Evolutionary conservation across 2,113 vertebrate genomes (phyloP).

Genomic region (Scophthalmus maximus): DNA sequence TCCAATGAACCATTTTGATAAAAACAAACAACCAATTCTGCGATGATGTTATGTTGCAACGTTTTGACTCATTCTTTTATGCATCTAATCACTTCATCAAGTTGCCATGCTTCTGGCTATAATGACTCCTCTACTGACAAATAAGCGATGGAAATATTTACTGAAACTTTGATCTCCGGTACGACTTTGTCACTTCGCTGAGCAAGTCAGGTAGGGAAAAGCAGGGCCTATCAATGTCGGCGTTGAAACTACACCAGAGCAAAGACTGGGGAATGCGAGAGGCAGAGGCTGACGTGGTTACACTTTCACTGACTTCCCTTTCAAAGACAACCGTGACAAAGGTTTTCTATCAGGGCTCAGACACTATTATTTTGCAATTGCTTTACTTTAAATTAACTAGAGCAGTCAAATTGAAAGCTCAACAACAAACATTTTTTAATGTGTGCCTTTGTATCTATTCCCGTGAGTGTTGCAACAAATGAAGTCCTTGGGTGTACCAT

Average conservation of each 20-base stretch:
- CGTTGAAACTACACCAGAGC: neutral
- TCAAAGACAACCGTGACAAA: neutral
- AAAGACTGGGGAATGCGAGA: neutral
- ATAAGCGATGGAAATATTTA: neutral
- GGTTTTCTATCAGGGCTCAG: neutral
- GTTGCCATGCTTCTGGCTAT: too few relatives aligned
- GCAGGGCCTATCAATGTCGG: neutral
- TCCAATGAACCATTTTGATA: too few relatives aligned
- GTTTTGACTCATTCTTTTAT: too few relatives aligned
- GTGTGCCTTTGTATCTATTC: too few relatives aligned
- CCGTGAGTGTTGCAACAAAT: neutral
- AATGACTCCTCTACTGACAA: too few relatives aligned
- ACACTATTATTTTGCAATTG: neutral
- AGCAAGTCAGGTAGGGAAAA: neutral
- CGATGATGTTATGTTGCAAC: too few relatives aligned
- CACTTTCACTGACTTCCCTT: slow-evolving; percentile 3
- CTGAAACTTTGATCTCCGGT: slow-evolving; percentile 1
- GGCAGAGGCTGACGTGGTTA: neutral
- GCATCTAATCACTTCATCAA: too few relatives aligned
- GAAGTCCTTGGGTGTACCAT: too few relatives aligned
- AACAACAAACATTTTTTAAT: neutral
- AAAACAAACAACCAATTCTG: too few relatives aligned
- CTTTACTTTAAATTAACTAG: neutral
- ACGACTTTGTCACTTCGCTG: neutral
- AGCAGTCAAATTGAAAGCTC: too few relatives aligned